A percentile compares a stretch with the other conserved stretches of the same genome.
phyloP scores from a whole-genome alignment of 2,113 vertebrate species.

The Pitta sordida region DNA sequence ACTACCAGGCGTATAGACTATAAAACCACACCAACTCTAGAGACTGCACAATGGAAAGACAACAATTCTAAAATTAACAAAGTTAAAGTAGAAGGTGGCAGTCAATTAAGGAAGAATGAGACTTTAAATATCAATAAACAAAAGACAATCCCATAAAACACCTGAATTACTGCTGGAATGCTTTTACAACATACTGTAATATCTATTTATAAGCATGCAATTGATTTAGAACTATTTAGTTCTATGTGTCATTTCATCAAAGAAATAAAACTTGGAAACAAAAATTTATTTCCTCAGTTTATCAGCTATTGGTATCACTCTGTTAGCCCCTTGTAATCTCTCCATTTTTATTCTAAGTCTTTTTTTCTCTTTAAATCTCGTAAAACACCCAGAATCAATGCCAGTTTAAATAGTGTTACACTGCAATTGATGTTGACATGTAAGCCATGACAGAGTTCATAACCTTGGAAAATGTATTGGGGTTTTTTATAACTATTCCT shows the following conservation, averaged over 20 bases:
- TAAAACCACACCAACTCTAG: not conserved
- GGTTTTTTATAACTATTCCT: not conserved
- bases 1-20: not conserved
- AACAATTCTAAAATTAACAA: not conserved
- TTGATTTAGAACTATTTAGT: not conserved
- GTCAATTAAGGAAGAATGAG: not conserved
- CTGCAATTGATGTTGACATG: not conserved
- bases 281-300: not conserved
- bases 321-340: not conserved
- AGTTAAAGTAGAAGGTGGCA: not conserved
- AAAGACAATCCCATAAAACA: not conserved
- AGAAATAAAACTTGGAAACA: not conserved
- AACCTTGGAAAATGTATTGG: not conserved
- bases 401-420: not conserved
- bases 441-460: not conserved
- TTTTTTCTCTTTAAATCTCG: not conserved
- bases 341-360: not conserved
- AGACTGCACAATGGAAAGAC: rapidly evolving
- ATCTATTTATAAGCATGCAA: not conserved
- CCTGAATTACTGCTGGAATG: not conserved
- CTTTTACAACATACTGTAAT: not conserved
- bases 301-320: not conserved
- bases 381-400: not conserved
- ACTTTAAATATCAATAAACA: not conserved
- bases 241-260: not conserved